Evolutionary conservation across 2,113 vertebrate genomes (phyloP).

Genomic region (Euleptes europaea): DNA sequence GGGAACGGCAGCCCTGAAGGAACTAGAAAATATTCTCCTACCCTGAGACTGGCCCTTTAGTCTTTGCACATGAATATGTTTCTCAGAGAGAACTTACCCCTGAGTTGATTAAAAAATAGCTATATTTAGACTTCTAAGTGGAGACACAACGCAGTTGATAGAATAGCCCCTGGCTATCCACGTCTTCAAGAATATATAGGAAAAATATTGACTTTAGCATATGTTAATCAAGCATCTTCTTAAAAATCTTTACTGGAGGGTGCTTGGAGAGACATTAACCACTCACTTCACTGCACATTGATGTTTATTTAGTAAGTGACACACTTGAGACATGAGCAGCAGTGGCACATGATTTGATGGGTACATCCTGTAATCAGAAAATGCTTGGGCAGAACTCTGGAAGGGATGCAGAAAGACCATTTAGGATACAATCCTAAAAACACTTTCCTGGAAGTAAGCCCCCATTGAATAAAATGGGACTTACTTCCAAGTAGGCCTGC

Average conservation of each 20-base stretch:
- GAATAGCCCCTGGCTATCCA: background rate
- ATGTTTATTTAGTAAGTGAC: too few species aligned
- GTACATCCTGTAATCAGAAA: too few species aligned
- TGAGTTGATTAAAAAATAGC: background rate
- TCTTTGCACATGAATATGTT: background rate
- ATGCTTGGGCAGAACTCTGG: too few species aligned
- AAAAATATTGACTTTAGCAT: background rate
- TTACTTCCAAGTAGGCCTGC: too few species aligned
- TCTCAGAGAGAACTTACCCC: background rate
- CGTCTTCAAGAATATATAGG: background rate
- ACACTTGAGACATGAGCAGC: too few species aligned
- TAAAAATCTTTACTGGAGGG: background rate
- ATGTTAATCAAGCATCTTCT: background rate
- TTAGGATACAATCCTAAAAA: too few species aligned
- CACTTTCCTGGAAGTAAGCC: too few species aligned
- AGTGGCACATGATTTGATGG: too few species aligned
- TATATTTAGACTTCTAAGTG: background rate
- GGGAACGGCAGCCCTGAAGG: too few species aligned
- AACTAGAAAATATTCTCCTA: too few species aligned
- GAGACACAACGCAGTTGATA: background rate
- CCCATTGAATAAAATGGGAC: too few species aligned
- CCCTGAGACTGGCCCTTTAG: background rate
- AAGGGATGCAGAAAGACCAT: too few species aligned
- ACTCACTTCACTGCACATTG: background rate
- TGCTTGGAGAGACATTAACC: background rate